A percentile compares a stretch with the other conserved stretches of the same genome.
phyloP scores from a whole-genome alignment of 2,113 vertebrate genomes.

The Pteropus alecto region DNA sequence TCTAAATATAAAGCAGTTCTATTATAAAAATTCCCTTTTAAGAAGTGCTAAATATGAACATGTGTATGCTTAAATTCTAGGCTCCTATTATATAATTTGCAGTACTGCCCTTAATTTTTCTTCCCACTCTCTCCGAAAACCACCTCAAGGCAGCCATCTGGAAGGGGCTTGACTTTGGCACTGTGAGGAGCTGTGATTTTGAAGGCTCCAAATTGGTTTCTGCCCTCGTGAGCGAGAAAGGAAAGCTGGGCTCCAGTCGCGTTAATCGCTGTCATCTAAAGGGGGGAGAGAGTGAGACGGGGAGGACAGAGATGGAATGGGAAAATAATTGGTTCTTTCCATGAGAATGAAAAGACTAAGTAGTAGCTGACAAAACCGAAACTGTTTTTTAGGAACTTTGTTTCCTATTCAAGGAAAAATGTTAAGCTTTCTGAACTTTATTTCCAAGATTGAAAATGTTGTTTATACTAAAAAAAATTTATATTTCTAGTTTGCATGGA shows the following conservation, averaged over 20 bases:
- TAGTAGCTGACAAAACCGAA: background rate
- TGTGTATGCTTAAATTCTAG: slow-evolving; percentile 18
- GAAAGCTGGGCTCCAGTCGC: background rate
- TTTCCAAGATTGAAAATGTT: background rate
- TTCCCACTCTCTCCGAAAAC: background rate
- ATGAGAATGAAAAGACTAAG: background rate
- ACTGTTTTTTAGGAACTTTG: background rate
- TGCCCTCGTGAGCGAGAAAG: background rate
- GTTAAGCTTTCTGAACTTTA: background rate
- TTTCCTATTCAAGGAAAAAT: background rate
- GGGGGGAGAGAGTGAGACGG: background rate
- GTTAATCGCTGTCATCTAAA: background rate
- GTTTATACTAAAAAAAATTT: background rate
- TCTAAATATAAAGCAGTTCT: slow-evolving; percentile 59
- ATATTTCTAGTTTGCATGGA: background rate
- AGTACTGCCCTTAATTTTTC: slow-evolving; percentile 39
- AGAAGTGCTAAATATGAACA: slow-evolving; percentile 64
- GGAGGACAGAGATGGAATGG: background rate
- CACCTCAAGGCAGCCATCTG: background rate
- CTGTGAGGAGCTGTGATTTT: background rate
- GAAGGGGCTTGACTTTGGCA: background rate
- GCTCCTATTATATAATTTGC: slow-evolving; percentile 50
- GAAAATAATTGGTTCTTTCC: background rate
- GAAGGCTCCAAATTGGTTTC: background rate
- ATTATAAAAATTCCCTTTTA: slow-evolving; percentile 54